Evolutionary conservation across 2,113 vertebrate genomes (phyloP).

Genomic region (Haplotaxodon microlepis): DNA sequence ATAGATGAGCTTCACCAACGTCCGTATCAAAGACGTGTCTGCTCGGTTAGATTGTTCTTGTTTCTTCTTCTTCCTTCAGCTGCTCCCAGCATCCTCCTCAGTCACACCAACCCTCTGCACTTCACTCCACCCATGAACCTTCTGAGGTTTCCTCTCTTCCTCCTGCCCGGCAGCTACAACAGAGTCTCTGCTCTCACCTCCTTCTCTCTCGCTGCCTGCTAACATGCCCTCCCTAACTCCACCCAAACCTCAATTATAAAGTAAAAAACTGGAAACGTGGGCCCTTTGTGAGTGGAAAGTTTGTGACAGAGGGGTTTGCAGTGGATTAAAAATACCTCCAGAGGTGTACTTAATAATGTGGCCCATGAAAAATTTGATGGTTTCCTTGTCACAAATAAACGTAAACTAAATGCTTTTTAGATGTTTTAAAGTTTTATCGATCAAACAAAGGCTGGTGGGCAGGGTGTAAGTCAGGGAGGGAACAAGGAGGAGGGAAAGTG

Average conservation of each 20-base stretch:
- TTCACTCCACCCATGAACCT: background rate
- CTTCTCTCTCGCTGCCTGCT: rapidly evolving
- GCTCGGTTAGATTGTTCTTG: background rate
- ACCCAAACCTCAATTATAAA: background rate
- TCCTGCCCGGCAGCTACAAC: background rate
- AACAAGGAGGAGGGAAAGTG: background rate
- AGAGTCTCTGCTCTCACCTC: background rate
- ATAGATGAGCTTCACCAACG: background rate
- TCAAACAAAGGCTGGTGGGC: background rate
- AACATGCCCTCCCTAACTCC: background rate
- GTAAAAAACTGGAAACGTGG: background rate
- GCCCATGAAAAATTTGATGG: background rate
- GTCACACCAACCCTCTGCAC: background rate
- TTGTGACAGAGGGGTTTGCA: background rate
- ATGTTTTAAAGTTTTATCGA: background rate
- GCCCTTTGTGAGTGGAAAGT: background rate
- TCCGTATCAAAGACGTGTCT: background rate
- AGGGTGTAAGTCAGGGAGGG: background rate
- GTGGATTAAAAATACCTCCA: rapidly evolving
- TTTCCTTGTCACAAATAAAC: background rate
- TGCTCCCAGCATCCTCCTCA: background rate
- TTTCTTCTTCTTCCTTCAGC: background rate
- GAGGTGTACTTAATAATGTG: background rate
- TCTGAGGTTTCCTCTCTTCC: background rate
- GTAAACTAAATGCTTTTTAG: background rate